Evolutionary conservation across 2,888 invertebrate species (phyloP).

Genomic region (Homarus gammarus): DNA sequence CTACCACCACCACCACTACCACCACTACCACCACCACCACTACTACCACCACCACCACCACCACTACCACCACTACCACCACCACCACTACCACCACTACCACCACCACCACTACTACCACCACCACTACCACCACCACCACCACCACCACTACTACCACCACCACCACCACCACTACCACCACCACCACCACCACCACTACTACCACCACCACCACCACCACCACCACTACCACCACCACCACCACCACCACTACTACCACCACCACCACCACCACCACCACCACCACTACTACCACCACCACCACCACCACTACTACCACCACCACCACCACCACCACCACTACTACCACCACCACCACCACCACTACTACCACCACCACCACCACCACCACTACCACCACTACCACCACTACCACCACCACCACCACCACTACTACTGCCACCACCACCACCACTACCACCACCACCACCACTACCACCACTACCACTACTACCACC

Average conservation of each 20-base stretch:
- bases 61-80: too few relatives aligned
- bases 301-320: neutral
- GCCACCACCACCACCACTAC: slow-evolving; percentile 1
- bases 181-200: too few relatives aligned
- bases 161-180: slow-evolving; percentile 1
- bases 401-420: neutral
- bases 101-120: neutral
- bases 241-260: neutral
- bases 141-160: neutral
- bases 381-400: neutral
- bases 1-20: neutral
- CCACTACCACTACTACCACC: neutral
- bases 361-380: too few relatives aligned
- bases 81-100: too few relatives aligned
- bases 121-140: neutral
- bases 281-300: neutral
- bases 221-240: neutral
- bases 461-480: too few relatives aligned
- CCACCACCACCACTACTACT: neutral
- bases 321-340: too few relatives aligned
- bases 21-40: slow-evolving; percentile 1
- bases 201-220: too few relatives aligned
- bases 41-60: neutral
- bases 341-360: too few relatives aligned
- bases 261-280: neutral